Conservation (phyloP, 1,140 invertebrate genomes). For the Temnothorax longispinosus region DNA sequence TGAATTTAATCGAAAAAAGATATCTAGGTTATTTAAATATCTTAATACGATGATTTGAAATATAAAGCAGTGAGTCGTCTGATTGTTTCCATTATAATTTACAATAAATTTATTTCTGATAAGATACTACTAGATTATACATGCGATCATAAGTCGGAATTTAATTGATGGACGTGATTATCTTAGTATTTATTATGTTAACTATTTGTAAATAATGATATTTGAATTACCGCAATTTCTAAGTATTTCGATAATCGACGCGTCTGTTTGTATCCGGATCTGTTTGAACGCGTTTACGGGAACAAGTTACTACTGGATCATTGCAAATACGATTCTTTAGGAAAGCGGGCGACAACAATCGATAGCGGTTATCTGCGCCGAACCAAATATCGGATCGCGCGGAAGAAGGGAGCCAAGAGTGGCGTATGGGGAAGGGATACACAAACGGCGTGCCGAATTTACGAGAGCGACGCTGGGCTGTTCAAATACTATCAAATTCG, state of each 20-base stretch:
- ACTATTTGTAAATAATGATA: not conserved
- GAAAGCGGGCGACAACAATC: conserved; percentile 51
- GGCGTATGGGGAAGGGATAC: conserved; percentile 34
- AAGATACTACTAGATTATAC: not conserved
- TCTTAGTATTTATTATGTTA: not conserved
- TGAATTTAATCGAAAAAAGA: not conserved
- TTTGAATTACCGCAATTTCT: not conserved
- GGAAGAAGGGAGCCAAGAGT: conserved; percentile 56
- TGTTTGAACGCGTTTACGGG: conserved; percentile 39
- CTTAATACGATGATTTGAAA: not conserved
- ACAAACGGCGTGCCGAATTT: conserved; percentile 66
- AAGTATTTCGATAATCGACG: not conserved
- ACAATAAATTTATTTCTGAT: not conserved
- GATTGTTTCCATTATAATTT: not conserved
- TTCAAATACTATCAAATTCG: conserved; percentile 68
- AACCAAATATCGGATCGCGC: conserved; percentile 68
- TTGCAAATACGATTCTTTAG: conserved; percentile 53
- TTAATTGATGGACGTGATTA: not conserved
- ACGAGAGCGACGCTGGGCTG: conserved; percentile 60
- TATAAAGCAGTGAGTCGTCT: not conserved
- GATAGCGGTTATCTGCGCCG: conserved; percentile 64
- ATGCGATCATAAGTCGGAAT: not conserved
- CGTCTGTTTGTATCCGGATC: conserved; percentile 19
- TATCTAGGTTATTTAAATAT: not conserved
- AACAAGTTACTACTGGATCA: conserved; percentile 33